Evolutionary conservation across 2,797 vertebrate species (phyloP), one percentile per base, ranked within the genome.

Genomic region (Falco rusticolus): DNA sequence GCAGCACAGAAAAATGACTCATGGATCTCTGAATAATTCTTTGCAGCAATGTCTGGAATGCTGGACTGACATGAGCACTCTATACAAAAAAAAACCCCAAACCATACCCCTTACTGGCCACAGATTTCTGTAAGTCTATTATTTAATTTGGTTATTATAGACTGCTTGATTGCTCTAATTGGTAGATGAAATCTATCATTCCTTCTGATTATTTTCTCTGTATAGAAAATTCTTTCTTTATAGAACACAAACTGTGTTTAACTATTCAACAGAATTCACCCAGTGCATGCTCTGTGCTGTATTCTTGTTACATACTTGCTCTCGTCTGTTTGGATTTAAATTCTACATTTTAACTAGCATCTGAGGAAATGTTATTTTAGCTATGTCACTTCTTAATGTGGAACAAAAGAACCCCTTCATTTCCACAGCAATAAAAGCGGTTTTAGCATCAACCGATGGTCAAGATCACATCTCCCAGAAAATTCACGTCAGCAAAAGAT

Each of bases 81-180:
- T 17, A 45, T 14, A 47, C 54, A 68, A 45, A 39, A 78, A 94
- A 80, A 61, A 7, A 45, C 29, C 8, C 51, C 34, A 61, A 24
- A 43, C 33, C 51, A 84, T 48, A 57, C 17, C 25, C 65, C 45
- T 68, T 71, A 51, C 47, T 68, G 51, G 48, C 83, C 71, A 61
- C n/a, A 54, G 43, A 87, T 70, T 91, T 84, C 85, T 91, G 11
- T 91, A 92, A 61, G 48, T 66, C 72, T 89, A 51, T 94, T 92
- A 92, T 59, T 86, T 83, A 92, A 93, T 84, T 83, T 86, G 68
- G 39, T 88, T 83, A 94, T 74, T 72, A 86, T 25, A 86, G 92
- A 56, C 69, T 72, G 50, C 59, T 89, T 43, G 65, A 90, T 84
- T 51, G 59, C 66, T 87, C 31, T 81, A 84, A 94, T 76, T 2